Evolutionary conservation across 2,888 invertebrate species (phyloP).

Genomic region (Loripinus fragilis): DNA sequence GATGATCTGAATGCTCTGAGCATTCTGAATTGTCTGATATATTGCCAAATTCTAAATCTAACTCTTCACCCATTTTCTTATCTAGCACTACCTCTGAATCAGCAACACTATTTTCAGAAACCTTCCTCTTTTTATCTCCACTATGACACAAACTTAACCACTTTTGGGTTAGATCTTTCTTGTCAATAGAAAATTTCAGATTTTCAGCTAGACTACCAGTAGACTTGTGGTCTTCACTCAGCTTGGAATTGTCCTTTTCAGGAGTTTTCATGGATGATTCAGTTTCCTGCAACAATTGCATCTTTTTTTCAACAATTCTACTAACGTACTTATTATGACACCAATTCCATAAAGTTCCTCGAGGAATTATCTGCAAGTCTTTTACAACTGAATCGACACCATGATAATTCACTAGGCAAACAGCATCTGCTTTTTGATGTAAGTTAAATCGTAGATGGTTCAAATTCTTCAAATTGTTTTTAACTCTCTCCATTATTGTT

Average conservation of each 20-base stretch:
- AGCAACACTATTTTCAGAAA: background rate
- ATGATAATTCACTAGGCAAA: slow-evolving; percentile 53
- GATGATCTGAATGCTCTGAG: slow-evolving; percentile 16
- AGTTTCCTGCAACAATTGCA: slow-evolving; percentile 1
- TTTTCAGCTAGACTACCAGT: background rate
- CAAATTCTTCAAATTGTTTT: slow-evolving; percentile 34
- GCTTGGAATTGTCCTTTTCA: slow-evolving; percentile 12
- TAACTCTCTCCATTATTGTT: slow-evolving; percentile 39
- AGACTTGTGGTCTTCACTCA: background rate
- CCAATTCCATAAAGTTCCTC: slow-evolving; percentile 60
- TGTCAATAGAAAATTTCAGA: slow-evolving; percentile 30
- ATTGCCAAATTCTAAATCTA: background rate
- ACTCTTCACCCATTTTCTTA: background rate
- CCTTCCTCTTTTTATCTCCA: background rate
- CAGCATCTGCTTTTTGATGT: slow-evolving; percentile 51
- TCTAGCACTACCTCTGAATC: background rate
- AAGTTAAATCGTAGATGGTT: slow-evolving; percentile 42
- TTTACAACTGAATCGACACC: slow-evolving; percentile 52
- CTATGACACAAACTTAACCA: slow-evolving; percentile 35
- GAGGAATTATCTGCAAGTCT: slow-evolving; percentile 47
- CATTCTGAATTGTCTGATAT: slow-evolving; percentile 14
- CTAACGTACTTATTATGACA: slow-evolving; percentile 46
- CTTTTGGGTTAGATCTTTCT: slow-evolving; percentile 43
- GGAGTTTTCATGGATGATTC: slow-evolving; percentile 5
- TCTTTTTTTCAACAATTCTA: slow-evolving; percentile 35